A percentile compares a stretch with the other conserved stretches of the same genome.
Conservation (phyloP, 2,888 invertebrate species). For the Drosophila kambysellisi region DNA sequence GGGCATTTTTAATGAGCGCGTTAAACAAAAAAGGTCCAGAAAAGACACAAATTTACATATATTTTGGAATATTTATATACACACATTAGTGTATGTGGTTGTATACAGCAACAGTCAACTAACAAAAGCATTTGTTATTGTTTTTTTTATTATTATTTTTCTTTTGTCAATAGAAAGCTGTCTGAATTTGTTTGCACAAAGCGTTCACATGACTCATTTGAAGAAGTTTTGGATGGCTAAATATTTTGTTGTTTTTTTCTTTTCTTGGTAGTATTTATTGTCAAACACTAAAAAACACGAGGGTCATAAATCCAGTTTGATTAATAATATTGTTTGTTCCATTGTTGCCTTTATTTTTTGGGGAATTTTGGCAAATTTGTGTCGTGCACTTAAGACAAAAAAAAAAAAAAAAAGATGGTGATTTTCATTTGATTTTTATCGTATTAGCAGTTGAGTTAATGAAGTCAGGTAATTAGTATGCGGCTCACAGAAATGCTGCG, state of each 20-base stretch:
- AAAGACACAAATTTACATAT: constrained; percentile 13
- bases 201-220: constrained; percentile 37
- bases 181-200: constrained; percentile 33
- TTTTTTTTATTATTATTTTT: constrained; percentile 6
- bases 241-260: constrained; percentile 9
- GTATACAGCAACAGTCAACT: constrained; percentile 35
- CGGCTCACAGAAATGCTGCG: constrained; percentile 66
- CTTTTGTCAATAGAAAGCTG: constrained; percentile 64
- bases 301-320: constrained; percentile 65
- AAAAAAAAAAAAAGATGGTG: constrained; percentile 24
- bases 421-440: constrained; percentile 61
- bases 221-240: constrained; percentile 10
- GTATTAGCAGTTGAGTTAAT: constrained; percentile 37
- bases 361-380: constrained; percentile 44
- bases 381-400: constrained; percentile 29
- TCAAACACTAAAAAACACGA: constrained; percentile 19
- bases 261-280: constrained; percentile 9
- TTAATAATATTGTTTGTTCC: constrained; percentile 37
- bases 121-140: constrained; percentile 19
- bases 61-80: constrained; percentile 1
- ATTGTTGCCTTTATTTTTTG: constrained; percentile 45
- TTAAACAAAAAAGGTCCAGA: constrained; percentile 37
- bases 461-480: constrained; percentile 59
- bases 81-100: constrained; percentile 8
- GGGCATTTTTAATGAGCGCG: constrained; percentile 64